These are phyloP conservation scores for Myripristis murdjan DNA, from an alignment of 2,797 vertebrate species.

Conservation along the genomic window DNA sequence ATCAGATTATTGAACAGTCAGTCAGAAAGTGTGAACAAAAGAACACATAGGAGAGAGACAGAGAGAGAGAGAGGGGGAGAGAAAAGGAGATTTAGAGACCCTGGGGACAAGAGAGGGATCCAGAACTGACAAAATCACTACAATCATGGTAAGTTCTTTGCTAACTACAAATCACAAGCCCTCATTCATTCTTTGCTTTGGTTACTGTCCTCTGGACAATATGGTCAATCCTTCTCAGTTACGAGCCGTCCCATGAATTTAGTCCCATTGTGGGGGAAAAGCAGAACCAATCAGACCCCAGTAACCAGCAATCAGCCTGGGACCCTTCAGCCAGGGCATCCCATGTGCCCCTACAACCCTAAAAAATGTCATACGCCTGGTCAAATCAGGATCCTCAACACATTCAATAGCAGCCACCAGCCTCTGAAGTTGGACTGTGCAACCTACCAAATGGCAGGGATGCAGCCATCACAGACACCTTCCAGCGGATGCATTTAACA, in stretches of 20 bases:
- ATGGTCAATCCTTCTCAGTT: constrained; percentile 67
- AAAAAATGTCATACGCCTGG: constrained; percentile 56
- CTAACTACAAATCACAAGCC: constrained; percentile 60
- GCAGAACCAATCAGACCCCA: constrained; percentile 81
- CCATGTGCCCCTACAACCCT: constrained; percentile 48
- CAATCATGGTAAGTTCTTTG: constrained; percentile 60
- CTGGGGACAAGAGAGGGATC: constrained; percentile 34
- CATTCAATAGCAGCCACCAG: constrained; percentile 38
- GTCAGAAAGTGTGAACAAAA: background rate
- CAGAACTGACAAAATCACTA: constrained; percentile 42
- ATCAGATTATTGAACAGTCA: background rate
- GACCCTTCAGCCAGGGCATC: constrained; percentile 77
- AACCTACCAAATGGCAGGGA: constrained; percentile 42
- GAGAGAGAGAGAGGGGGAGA: constrained; percentile 17
- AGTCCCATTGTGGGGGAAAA: constrained; percentile 75
- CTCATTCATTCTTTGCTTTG: constrained; percentile 63
- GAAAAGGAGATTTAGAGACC: constrained; percentile 22
- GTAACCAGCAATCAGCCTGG: constrained; percentile 83
- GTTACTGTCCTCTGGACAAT: constrained; percentile 76
- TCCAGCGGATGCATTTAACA: constrained; percentile 53
- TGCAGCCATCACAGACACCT: constrained; percentile 65
- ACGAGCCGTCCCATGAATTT: constrained; percentile 69
- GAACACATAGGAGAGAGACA: background rate
- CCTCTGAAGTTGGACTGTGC: constrained; percentile 33
- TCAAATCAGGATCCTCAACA: constrained; percentile 77